Conservation (phyloP, 1,140 invertebrate genomes). For the Apis dorsata region DNA sequence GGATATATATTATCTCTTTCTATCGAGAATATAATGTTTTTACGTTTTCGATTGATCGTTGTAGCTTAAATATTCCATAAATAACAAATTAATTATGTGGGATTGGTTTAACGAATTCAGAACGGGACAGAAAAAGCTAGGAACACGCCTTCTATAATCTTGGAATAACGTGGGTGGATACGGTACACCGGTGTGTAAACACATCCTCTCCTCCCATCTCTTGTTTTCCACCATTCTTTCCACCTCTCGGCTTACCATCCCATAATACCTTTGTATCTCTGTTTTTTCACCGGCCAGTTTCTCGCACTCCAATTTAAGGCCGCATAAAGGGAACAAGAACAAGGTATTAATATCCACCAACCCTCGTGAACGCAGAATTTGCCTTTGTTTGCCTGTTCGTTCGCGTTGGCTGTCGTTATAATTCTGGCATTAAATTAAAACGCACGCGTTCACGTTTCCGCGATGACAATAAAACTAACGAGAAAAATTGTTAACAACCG, state of each 20-base stretch:
- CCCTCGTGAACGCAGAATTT: conserved; percentile 36
- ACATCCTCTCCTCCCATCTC: conserved; percentile 55
- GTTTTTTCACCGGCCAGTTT: conserved; percentile 98
- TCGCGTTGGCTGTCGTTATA: conserved; percentile 1
- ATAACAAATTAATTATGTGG: neutral
- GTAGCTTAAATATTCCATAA: too few relatives aligned
- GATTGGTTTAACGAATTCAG: neutral
- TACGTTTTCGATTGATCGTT: neutral
- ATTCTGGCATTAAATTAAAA: conserved; percentile 40
- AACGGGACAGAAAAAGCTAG: neutral
- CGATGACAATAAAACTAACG: conserved; percentile 7
- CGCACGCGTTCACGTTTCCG: neutral
- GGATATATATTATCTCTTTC: too few relatives aligned
- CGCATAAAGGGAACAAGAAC: conserved; percentile 80
- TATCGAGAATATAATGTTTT: neutral
- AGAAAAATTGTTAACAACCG: conserved; percentile 22
- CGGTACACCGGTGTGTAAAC: conserved; percentile 42
- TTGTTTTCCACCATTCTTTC: conserved; percentile 8
- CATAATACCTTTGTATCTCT: conserved; percentile 98
- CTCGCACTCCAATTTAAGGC: conserved; percentile 95
- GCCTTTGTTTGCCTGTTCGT: conserved; percentile 50
- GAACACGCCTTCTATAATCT: conserved; percentile 31
- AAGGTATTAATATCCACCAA: conserved; percentile 70
- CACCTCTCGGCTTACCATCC: conserved; percentile 89
- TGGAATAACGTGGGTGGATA: conserved; percentile 18